Evolutionary conservation across 2,113 vertebrate genomes (phyloP).

Genomic region (Oriolus oriolus): DNA sequence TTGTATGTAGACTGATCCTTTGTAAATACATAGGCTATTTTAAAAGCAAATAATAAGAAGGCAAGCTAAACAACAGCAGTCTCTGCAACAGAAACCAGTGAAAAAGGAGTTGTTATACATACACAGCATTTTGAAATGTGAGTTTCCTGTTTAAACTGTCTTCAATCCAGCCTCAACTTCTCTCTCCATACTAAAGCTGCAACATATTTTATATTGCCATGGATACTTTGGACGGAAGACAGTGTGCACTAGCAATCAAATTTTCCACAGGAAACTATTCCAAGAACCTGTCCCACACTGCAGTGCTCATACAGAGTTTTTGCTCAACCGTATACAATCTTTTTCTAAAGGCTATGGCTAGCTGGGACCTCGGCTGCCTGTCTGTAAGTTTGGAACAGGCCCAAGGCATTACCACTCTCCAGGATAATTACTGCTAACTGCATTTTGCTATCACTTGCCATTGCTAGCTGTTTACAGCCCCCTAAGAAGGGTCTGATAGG

Average conservation of each 20-base stretch:
- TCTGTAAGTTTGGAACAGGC: neutral
- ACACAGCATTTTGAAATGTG: constrained; percentile 19
- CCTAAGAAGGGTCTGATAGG: neutral
- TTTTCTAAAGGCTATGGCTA: neutral
- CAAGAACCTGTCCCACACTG: constrained; percentile 57
- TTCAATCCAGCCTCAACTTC: constrained; percentile 42
- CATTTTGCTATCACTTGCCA: neutral
- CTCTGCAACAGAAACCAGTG: neutral
- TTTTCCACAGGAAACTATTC: constrained; percentile 56
- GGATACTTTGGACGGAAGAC: constrained; percentile 58
- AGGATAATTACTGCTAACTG: neutral
- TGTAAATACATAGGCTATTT: constrained; percentile 42
- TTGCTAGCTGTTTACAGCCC: neutral
- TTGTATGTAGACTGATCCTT: constrained; percentile 24
- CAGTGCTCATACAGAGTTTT: constrained; percentile 1
- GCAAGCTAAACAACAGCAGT: constrained; percentile 9
- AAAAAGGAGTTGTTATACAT: constrained; percentile 7
- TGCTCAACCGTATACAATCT: neutral
- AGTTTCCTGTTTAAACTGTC: constrained; percentile 56
- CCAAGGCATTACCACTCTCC: neutral
- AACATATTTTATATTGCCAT: constrained; percentile 57
- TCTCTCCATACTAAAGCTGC: constrained; percentile 38
- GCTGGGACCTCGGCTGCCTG: neutral
- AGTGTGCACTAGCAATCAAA: constrained; percentile 41
- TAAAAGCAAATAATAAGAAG: constrained; percentile 45